These are phyloP conservation scores for Chymomyza caudatula DNA, from an alignment of 2,888 invertebrate genomes.

Conservation along the genomic window DNA sequence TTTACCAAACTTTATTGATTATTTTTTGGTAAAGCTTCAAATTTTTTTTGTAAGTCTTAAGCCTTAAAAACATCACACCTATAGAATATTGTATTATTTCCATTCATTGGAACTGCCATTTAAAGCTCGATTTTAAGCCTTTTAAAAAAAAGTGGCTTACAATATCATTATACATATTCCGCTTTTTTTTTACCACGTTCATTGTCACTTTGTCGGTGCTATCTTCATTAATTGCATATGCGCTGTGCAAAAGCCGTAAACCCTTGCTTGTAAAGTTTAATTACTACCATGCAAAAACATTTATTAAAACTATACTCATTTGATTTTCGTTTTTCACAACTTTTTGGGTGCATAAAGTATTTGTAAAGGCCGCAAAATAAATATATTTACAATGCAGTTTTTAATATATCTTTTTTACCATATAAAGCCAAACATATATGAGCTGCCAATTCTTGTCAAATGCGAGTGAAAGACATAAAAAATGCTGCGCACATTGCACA, in stretches of 20 bases:
- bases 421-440: background rate
- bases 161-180: background rate
- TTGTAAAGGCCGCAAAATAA: constrained; percentile 8
- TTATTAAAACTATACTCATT: constrained; percentile 43
- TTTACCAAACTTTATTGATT: too few relatives aligned
- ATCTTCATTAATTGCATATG: constrained; percentile 55
- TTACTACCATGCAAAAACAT: constrained; percentile 30
- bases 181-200: constrained; percentile 31
- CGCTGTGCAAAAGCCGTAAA: constrained; percentile 9
- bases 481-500: constrained; percentile 27
- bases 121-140: background rate
- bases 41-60: background rate
- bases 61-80: background rate
- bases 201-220: constrained; percentile 36
- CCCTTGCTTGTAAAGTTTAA: constrained; percentile 35
- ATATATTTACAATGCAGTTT: background rate
- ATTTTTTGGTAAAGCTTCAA: too few relatives aligned
- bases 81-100: background rate
- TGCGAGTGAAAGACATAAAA: constrained; percentile 6
- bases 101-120: background rate
- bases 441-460: constrained; percentile 35
- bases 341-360: background rate
- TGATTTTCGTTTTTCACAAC: background rate
- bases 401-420: background rate
- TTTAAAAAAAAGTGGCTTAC: background rate